Evolutionary conservation across 2,113 vertebrate genomes (phyloP).

Genomic region (Coreoperca whiteheadi): DNA sequence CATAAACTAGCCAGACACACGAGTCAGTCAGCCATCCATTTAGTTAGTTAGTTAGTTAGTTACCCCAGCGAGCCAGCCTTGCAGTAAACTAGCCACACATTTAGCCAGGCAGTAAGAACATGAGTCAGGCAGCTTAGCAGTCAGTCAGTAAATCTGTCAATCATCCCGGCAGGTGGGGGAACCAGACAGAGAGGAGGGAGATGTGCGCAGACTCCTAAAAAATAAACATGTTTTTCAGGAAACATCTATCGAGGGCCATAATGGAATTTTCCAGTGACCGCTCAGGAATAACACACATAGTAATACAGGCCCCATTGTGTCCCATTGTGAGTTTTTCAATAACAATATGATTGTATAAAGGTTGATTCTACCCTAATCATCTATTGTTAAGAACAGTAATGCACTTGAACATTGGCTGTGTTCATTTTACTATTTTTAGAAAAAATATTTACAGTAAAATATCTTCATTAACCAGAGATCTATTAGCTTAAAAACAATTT

Average conservation of each 20-base stretch:
- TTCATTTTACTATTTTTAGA: background rate
- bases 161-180: slow-evolving; percentile 65
- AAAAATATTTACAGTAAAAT: background rate
- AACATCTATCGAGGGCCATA: slow-evolving; percentile 37
- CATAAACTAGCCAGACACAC: slow-evolving; percentile 12
- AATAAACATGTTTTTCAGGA: slow-evolving; percentile 82
- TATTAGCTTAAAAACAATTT: background rate
- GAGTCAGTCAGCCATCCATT: slow-evolving; percentile 9
- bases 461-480: background rate
- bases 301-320: background rate
- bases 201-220: slow-evolving; percentile 48
- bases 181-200: slow-evolving; percentile 39
- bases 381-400: background rate
- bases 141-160: slow-evolving; percentile 58
- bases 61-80: background rate
- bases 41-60: background rate
- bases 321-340: background rate
- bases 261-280: slow-evolving; percentile 76
- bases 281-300: slow-evolving; percentile 39
- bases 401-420: background rate
- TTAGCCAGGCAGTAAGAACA: slow-evolving; percentile 1
- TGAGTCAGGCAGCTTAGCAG: slow-evolving; percentile 16
- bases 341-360: background rate
- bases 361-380: background rate
- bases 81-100: slow-evolving; percentile 4